These are phyloP conservation scores for Pyrrhopygopsis socrates DNA, from an alignment of 2,888 invertebrate species.

Conservation along the genomic window DNA sequence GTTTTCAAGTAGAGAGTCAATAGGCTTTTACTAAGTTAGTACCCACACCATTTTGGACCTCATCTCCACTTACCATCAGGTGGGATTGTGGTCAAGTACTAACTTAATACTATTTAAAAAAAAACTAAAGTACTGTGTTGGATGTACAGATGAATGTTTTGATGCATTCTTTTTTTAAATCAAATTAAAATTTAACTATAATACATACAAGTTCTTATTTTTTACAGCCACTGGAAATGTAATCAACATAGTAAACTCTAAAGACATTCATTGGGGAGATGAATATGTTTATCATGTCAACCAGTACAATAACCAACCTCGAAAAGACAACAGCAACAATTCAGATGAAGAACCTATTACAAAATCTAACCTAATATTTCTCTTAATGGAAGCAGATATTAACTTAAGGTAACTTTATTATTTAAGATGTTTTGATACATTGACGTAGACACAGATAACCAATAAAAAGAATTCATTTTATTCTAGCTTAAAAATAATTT, in stretches of 20 bases:
- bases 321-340: constrained; percentile 66
- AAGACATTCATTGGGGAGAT: constrained; percentile 92
- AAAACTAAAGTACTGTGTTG: too few relatives aligned
- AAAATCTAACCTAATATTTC: constrained; percentile 90
- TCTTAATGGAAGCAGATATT: constrained; percentile 91
- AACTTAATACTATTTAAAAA: too few relatives aligned
- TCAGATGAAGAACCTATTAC: constrained; percentile 89
- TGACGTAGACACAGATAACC: background rate
- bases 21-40: too few relatives aligned
- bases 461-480: too few relatives aligned
- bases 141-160: too few relatives aligned
- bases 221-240: constrained; percentile 93
- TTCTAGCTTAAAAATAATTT: too few relatives aligned
- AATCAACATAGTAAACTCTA: constrained; percentile 93
- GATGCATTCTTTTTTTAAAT: too few relatives aligned
- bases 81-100: too few relatives aligned
- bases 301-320: constrained; percentile 84
- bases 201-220: background rate
- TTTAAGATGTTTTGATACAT: background rate
- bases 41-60: too few relatives aligned
- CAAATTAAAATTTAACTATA: too few relatives aligned
- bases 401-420: constrained; percentile 88
- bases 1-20: too few relatives aligned
- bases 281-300: constrained; percentile 92
- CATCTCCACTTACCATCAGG: too few relatives aligned